Base-by-base conservation (phyloP, 2,888 invertebrate genomes). In the Corythucha ciliata region DNA sequence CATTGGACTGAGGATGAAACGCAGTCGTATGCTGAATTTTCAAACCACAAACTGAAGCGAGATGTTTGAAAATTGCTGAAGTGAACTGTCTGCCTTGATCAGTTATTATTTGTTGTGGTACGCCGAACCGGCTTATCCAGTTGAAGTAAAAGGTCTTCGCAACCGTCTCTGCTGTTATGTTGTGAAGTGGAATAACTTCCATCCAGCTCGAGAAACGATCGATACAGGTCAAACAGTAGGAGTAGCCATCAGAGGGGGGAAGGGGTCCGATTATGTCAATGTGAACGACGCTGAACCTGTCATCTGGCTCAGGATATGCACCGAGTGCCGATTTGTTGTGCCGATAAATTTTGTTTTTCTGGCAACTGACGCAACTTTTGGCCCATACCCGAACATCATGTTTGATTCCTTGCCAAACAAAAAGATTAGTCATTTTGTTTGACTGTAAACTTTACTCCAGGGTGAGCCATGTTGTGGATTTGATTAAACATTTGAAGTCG, bases 221-320 rank as follows among this genome's bases (percentile, higher is more conserved):
- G 8, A 66, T 61, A 8, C 61, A 60, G 0, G 68, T 67, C 1
- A 69, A 59, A 18, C 62, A 63, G 51, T 67, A 68, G 5, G 57
- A 52, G 42, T 55, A 61, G 8, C 62, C 65, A 12, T 60, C 34
- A 1, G 62, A 62, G 2, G 50, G 12, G n/a, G 68, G 66, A 10
- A 70, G 52, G 0, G 69, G 69, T 2, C 69, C 68, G 2, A 72
- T 63, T 3, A 72, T 58, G 57, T 72, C 69, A 2, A 72, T 61
- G 57, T 71, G 68, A 4, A 70, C 59, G 48, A 68, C 67, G 5
- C 60, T 53, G 57, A 71, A 69, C n/a, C 66, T 56, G 6, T 47
- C 52, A 42, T 59, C 53, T 12, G 64, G 60, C 18, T 54, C 42
- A 1, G 57, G 33, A 37, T 62, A 62, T 36, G 42, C 47, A 16